Evolutionary conservation across 2,888 invertebrate genomes (phyloP), one percentile per base, ranked within the genome.

Genomic region (Chloroclysta siterata): DNA sequence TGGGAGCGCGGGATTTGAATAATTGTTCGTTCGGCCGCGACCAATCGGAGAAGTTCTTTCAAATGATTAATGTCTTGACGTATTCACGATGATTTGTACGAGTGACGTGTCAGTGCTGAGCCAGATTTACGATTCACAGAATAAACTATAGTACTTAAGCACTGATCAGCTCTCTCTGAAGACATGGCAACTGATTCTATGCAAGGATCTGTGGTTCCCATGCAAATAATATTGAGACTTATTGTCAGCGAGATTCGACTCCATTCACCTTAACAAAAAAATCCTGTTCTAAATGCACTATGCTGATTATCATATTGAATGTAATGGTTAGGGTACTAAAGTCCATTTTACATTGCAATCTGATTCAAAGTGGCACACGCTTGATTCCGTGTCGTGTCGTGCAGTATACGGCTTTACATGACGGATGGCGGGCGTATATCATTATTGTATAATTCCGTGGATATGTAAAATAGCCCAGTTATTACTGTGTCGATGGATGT

Each of bases 1-100:
- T 92, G 81, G 76, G 75, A 72, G 80, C 73, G 76, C 83, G 75
- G 78, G 81, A 84, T 92, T 92, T 90, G 89, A 92, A 93, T 93
- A 93, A 92, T 92, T 90, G 90, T 90, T 88, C 90, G 85, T 83
- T 85, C 82, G 75, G 80, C 75, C 74, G 76, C 81, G 81, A 78
- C 92, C 92, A 93, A 93, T 93, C 83, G 79, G 81, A 83, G 85
- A 84, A 79, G 77, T 82, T 87, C 84, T 87, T 84, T 85, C 82
- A 80, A 84, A 88, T 92, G 90, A 93, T 92, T 88, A 89, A 90
- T 90, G 88, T 79, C 74, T 74, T 73, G 88, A 87, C 80, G 81
- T 88, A 84, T 89, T 89, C 87, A 88, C 88, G 88, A 88, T 91
- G 91, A 92, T 92, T 90, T 91, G 92, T 90, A 82, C 84, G 82